phyloP scores from a whole-genome alignment of 2,888 invertebrate species.

The Tenodera sinensis region DNA sequence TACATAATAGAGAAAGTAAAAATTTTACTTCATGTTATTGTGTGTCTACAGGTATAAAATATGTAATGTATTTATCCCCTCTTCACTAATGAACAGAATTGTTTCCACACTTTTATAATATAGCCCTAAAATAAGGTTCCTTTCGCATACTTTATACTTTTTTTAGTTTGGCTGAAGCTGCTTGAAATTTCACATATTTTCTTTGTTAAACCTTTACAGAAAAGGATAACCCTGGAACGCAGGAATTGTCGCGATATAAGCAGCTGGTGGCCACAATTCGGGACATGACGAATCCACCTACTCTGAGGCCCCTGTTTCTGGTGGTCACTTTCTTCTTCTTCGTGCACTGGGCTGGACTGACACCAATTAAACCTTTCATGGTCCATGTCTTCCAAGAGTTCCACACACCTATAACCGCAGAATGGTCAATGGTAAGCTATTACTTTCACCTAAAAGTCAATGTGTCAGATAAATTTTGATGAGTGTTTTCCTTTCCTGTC shows the following conservation, averaged over 20 bases:
- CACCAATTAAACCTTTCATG: not conserved
- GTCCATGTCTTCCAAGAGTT: not conserved
- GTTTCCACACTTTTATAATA: too few species aligned
- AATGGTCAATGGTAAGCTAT: not conserved
- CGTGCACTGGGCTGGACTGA: not conserved
- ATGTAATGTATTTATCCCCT: too few species aligned
- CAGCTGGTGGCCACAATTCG: not conserved
- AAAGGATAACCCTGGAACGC: not conserved
- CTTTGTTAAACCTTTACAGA: not conserved
- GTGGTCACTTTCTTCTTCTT: conserved; percentile 1
- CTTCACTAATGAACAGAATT: too few species aligned
- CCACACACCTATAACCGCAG: not conserved
- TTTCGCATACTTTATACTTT: too few species aligned
- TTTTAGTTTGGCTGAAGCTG: too few species aligned
- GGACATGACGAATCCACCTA: not conserved
- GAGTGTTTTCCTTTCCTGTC: too few species aligned
- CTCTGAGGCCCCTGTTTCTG: not conserved
- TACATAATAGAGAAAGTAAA: too few species aligned
- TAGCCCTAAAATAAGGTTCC: too few species aligned
- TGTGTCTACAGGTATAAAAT: too few species aligned
- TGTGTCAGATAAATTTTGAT: too few species aligned
- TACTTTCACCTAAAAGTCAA: not conserved
- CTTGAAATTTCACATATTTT: not conserved
- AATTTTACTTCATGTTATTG: too few species aligned
- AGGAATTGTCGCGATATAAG: not conserved